Evolutionary conservation across 2,888 invertebrate species (phyloP), one percentile per base, ranked within the genome.

Genomic region (Melieria omissa): DNA sequence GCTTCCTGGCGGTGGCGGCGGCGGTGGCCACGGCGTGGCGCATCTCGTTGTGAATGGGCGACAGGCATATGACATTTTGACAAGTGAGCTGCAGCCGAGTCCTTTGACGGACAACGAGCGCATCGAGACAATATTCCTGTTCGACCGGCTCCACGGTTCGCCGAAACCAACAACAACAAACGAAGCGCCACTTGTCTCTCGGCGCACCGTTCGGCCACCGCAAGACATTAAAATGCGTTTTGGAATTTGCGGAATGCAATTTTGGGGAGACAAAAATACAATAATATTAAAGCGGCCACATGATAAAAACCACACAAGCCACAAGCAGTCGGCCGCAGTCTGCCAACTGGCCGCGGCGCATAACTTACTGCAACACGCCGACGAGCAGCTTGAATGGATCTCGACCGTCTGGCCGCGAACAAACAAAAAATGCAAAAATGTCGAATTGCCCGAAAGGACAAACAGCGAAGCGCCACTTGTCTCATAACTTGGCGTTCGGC

Each of bases 11-110:
- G 49, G 12, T 2, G 9, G 49, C 49, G 12, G 9, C 12, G 9
- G 49, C 12, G 10, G 49, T 3, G 10, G 10, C 10, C 49, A 2
- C 49, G 12, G 10, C 49, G 10, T 49, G 41, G 58, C 42, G 58
- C 41, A 58, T 29, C 29, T 42, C 41, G 61, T 67, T 67, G 52
- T 67, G 67, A 67, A 67, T 67, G 79, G 80, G 79, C 82, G 84
- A 84, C 84, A 85, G 80, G 83, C 84, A 84, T 85, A 85, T 84
- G 84, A 85, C 84, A 80, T 82, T 80, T 84, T 84, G 85, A 84
- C 84, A 85, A 84, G 82, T 80, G 79, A 79, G 79, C 77, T 75
- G 78, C 77, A 76, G 74, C 77, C 73, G 57, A 55, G 52, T n/a
- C 63, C 62, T 65, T 67, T 67, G 67, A 57, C 45, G 58, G 67